A percentile compares a stretch with the other conserved stretches of the same genome.
Evolutionary conservation across 2,797 vertebrate species (phyloP).

Genomic region (Octomys mimax): DNA sequence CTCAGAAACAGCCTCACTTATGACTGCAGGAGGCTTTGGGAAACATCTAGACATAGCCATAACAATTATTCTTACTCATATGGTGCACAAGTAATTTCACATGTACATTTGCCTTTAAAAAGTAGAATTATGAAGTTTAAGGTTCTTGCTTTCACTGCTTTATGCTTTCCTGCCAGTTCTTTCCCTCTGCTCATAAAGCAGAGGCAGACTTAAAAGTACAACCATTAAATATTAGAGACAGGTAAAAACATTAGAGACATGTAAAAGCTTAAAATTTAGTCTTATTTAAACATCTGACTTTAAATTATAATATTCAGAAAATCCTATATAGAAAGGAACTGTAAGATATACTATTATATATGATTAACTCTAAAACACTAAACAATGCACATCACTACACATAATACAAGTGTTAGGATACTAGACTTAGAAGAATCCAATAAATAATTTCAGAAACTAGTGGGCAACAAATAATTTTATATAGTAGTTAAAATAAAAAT

Average conservation of each 20-base stretch:
- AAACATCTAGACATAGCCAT: neutral
- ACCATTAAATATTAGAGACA: neutral
- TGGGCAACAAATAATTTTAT: neutral
- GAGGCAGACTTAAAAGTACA: slow-evolving; percentile 27
- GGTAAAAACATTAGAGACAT: neutral
- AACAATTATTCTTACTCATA: slow-evolving; percentile 2
- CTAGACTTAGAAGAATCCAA: neutral
- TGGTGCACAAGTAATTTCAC: neutral
- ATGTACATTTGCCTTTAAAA: slow-evolving; percentile 29
- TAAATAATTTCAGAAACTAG: neutral
- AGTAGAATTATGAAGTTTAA: slow-evolving; percentile 17
- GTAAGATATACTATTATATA: neutral
- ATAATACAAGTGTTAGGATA: neutral
- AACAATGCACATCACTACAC: neutral
- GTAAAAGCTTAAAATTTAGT: slow-evolving; percentile 28
- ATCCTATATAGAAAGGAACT: neutral
- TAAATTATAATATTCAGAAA: slow-evolving; percentile 21
- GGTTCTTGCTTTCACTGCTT: slow-evolving; percentile 15
- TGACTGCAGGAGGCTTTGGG: neutral
- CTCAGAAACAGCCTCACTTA: neutral
- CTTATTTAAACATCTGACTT: slow-evolving; percentile 32
- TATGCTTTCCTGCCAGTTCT: slow-evolving; percentile 3
- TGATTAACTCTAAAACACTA: slow-evolving; percentile 39
- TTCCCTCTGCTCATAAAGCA: slow-evolving; percentile 13
- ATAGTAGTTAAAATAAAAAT: neutral